Evolutionary conservation across 2,888 invertebrate species (phyloP).

Genomic region (Bombylius major): DNA sequence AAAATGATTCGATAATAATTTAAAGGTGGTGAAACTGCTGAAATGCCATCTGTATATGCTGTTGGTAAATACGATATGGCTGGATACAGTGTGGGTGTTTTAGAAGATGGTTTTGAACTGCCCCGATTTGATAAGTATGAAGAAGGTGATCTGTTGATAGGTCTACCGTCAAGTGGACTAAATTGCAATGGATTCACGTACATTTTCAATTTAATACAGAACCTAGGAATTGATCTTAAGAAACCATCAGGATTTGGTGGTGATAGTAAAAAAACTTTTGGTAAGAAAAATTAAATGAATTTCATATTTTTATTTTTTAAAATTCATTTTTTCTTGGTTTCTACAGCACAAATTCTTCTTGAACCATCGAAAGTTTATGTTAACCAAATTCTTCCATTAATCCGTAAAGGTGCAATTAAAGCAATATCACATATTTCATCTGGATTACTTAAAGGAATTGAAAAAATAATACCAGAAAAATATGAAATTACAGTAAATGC

Average conservation of each 20-base stretch:
- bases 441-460: constrained; percentile 79
- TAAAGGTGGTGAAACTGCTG: constrained; percentile 81
- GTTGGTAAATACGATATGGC: constrained; percentile 86
- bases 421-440: constrained; percentile 90
- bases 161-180: constrained; percentile 77
- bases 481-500: constrained; percentile 59
- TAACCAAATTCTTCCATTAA: constrained; percentile 53
- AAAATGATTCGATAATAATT: background rate
- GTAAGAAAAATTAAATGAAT: constrained; percentile 29
- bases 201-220: constrained; percentile 64
- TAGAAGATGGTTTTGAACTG: constrained; percentile 58
- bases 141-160: constrained; percentile 70
- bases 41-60: constrained; percentile 91
- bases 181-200: constrained; percentile 94
- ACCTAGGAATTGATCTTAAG: constrained; percentile 47
- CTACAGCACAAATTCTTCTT: background rate
- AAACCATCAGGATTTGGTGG: constrained; percentile 46
- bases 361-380: constrained; percentile 82
- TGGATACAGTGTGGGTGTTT: constrained; percentile 90
- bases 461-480: constrained; percentile 61
- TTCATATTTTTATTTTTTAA: background rate
- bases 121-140: constrained; percentile 55
- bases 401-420: constrained; percentile 61
- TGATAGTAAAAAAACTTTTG: constrained; percentile 43
- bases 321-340: background rate